phyloP scores from a whole-genome alignment of 2,113 vertebrate species.

The Hippolais icterina region DNA sequence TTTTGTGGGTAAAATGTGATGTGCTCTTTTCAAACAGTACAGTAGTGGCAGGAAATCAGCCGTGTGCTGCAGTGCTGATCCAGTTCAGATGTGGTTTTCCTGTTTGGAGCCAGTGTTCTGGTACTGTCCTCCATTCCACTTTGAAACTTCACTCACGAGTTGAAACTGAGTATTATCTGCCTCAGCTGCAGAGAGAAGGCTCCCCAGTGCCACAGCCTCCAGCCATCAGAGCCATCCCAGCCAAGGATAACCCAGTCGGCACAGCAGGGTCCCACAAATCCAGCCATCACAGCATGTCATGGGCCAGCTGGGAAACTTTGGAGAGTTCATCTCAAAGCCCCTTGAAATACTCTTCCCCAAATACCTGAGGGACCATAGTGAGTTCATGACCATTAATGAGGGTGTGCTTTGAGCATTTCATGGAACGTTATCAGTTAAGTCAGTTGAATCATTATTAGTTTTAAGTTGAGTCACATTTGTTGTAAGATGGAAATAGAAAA shows the following conservation, averaged over 20 bases:
- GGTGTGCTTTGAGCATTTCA: not conserved
- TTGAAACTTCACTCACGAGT: not conserved
- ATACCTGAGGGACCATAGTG: accelerated
- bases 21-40: not conserved
- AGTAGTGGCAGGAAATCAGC: not conserved
- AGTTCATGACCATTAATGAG: not conserved
- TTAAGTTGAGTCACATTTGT: not conserved
- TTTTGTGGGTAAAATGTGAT: not conserved
- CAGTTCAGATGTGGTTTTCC: not conserved
- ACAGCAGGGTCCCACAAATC: not conserved
- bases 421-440: not conserved
- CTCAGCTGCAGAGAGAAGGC: not conserved
- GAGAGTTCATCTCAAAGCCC: not conserved
- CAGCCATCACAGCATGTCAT: not conserved
- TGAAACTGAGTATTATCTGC: not conserved
- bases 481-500: not conserved
- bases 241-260: not conserved
- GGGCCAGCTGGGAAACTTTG: not conserved
- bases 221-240: not conserved
- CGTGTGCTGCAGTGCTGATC: accelerated
- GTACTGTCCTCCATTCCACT: not conserved
- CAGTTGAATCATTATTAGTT: not conserved
- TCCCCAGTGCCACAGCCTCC: not conserved
- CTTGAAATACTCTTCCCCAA: not conserved
- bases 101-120: not conserved